Evolutionary conservation across 2,113 vertebrate genomes (phyloP), one percentile per base, ranked within the genome.

Genomic region (Hymenochirus boettgeri): DNA sequence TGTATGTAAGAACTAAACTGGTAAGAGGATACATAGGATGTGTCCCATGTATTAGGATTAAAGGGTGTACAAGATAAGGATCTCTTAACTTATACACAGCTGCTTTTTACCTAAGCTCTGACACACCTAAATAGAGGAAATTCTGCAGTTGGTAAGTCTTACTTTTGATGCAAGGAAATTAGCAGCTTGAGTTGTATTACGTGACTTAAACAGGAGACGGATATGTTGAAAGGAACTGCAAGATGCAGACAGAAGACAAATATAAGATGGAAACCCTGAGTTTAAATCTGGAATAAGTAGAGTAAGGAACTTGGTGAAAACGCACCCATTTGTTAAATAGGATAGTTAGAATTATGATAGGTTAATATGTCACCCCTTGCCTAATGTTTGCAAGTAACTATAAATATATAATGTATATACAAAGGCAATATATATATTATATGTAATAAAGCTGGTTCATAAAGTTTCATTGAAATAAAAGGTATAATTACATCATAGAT

Each of bases 81-180:
- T 79, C 78, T 82, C 79, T 76, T 80, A 59, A 80, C 37, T 71
- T 64, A 23, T 76, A 1, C 71, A 72, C 85, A 88, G 85, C 83
- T 86, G 83, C 59, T 78, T 70, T 29, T 12, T 46, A 70, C 53
- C 11, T 2, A 1, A 65, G 23, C 71, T 59, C 77, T 75, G 73
- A 70, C 72, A 73, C 71, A 55, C 73, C 78, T 47, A 85, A 86
- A 84, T 79, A 86, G 82, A 86, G 83, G 83, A 88, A 88, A 76
- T 73, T 50, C 62, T 73, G 53, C 71, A 19, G 18, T 72, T 76
- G 77, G 80, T 76, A 76, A 67, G 76, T 74, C 4, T 17, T 11
- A 51, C 61, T 74, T 73, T 65, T 73, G 66, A 55, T 66, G 74
- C 3, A 45, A 59, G 62, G 79, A 81, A 86, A 84, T 58, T 69